Evolutionary conservation across 2,113 vertebrate genomes (phyloP), one percentile per base, ranked within the genome.

Genomic region (Myanophis thanlyinensis): DNA sequence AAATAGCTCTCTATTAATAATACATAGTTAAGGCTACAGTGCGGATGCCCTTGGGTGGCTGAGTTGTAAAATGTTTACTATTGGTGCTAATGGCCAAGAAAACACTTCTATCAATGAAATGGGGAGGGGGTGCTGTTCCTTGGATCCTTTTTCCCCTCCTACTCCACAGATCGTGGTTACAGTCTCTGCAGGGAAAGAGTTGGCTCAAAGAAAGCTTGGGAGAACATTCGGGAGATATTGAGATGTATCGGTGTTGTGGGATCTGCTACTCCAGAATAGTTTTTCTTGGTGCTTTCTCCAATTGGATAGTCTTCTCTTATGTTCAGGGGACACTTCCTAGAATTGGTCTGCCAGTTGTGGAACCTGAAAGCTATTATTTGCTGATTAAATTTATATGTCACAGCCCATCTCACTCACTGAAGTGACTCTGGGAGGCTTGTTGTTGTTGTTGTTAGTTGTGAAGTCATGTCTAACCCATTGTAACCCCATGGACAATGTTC

Each of bases 1-100:
- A 96, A 96, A 94, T 91, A 94, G 86, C 94, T 95, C 94, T n/a
- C 62, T 91, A 96, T 97, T 93, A 96, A 97, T 96, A 96, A 96
- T 96, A 90, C 95, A 96, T 97, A 95, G 94, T 95, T 95, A 85
- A 94, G 95, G 93, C 94, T 96, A 54, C 4, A 0, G 92, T 94
- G 89, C 87, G 90, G 92, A 93, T 95, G 90, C 62, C 94, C 92
- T 48, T 6, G 84, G n/a, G 89, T 56, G 94, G 93, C 91, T 94
- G 54, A 89, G 88, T 25, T 93, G 84, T 46, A 13, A 1, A 47
- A 80, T 93, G 54, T 87, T 96, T 95, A 59, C 93, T 80, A 52
- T 0, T 35, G 67, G 54, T 93, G 95, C 93, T 84, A 67, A 47
- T 94, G 48, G 92, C 73, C 48, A 87, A 92, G 87, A 92, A 96